A percentile compares a stretch with the other conserved stretches of the same genome.
phyloP scores from a whole-genome alignment of 1,140 invertebrate genomes.

The Orchesella cincta region DNA sequence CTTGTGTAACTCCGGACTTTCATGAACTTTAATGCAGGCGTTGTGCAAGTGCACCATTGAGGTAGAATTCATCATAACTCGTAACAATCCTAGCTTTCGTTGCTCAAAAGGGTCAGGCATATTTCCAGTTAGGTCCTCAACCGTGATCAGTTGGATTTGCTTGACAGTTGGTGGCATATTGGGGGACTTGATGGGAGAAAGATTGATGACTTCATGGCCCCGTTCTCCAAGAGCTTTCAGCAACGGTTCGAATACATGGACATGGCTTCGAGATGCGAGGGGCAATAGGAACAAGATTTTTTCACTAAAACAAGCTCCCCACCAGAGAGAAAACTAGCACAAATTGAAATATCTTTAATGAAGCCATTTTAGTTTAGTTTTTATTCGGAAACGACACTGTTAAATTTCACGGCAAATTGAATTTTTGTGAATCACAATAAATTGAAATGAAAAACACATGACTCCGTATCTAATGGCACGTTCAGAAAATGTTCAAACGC shows the following conservation, averaged over 20 bases:
- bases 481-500: too few species aligned
- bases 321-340: too few species aligned
- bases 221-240: slow-evolving; percentile 13
- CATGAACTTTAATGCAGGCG: not conserved
- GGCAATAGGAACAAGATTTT: slow-evolving; percentile 21
- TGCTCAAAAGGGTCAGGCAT: slow-evolving; percentile 37
- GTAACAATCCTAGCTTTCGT: slow-evolving; percentile 9
- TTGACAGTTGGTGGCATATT: slow-evolving; percentile 9
- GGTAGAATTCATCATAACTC: not conserved
- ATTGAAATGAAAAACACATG: too few species aligned
- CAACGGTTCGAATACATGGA: slow-evolving; percentile 18
- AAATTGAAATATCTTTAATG: too few species aligned
- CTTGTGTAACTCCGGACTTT: not conserved
- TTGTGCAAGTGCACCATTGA: not conserved
- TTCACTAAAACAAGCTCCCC: not conserved
- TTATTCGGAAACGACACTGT: too few species aligned
- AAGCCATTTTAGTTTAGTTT: too few species aligned
- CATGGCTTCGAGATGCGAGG: slow-evolving; percentile 2
- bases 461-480: too few species aligned
- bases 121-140: not conserved
- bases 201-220: not conserved
- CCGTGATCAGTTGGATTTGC: slow-evolving; percentile 4
- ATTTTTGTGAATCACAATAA: too few species aligned
- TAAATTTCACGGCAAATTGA: too few species aligned
- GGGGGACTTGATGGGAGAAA: not conserved